A percentile compares a stretch with the other conserved stretches of the same genome.
These are phyloP conservation scores for Piscicola geometra DNA, from an alignment of 2,888 invertebrate species.

Conservation along the genomic window DNA sequence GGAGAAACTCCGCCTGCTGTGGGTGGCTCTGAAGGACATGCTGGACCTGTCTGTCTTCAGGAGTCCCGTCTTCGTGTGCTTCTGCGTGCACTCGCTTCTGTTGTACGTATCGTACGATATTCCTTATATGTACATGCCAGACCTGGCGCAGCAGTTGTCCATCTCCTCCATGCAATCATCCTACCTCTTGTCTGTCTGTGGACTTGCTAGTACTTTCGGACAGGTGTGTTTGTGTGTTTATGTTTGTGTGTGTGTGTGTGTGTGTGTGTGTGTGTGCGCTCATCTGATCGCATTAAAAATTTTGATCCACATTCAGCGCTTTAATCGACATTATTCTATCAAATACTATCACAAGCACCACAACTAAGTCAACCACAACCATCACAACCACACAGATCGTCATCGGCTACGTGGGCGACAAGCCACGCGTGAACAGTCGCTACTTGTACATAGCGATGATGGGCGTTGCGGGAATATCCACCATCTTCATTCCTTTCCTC, in stretches of 20 bases:
- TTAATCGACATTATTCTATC: background rate
- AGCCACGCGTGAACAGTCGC: constrained; percentile 72
- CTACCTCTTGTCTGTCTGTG: constrained; percentile 73
- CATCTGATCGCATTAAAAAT: no score
- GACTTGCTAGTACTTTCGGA: constrained; percentile 75
- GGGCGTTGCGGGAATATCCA: constrained; percentile 54
- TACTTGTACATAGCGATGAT: constrained; percentile 77
- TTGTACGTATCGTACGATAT: constrained; percentile 86
- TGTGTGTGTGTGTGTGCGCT: no score
- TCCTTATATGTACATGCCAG: constrained; percentile 85
- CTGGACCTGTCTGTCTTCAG: constrained; percentile 49
- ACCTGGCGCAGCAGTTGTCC: constrained; percentile 61
- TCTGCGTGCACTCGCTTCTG: constrained; percentile 75
- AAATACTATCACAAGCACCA: background rate
- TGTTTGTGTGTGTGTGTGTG: no score
- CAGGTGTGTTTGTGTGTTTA: constrained; percentile 26
- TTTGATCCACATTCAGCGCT: no score
- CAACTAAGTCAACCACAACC: no score
- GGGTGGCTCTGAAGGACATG: constrained; percentile 48
- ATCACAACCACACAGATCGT: constrained; percentile 50
- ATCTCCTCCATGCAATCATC: constrained; percentile 58
- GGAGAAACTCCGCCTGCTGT: constrained; percentile 40
- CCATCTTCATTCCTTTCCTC: constrained; percentile 49
- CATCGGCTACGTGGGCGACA: constrained; percentile 84
- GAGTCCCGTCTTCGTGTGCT: constrained; percentile 48